phyloP scores from a whole-genome alignment of 2,113 vertebrate species.

The Coracopsis vasa region DNA sequence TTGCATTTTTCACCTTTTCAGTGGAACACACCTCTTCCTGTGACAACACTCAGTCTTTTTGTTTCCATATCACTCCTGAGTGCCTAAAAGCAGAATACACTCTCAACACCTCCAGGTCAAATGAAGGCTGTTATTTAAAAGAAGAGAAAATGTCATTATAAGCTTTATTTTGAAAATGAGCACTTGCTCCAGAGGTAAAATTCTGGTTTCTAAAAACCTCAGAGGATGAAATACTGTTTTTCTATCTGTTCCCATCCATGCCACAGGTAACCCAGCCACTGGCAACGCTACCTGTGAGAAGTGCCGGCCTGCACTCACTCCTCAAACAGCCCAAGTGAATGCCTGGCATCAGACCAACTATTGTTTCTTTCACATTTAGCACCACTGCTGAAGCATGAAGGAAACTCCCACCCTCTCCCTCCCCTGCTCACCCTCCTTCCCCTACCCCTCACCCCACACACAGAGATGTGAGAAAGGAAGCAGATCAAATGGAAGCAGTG shows the following conservation, averaged over 20 bases:
- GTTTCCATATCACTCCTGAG: neutral
- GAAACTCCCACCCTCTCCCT: conserved; percentile 51
- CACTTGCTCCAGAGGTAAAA: neutral
- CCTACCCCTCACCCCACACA: conserved; percentile 59
- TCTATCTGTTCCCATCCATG: accelerated
- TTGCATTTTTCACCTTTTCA: neutral
- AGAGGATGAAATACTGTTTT: neutral
- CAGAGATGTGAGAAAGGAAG: conserved; percentile 53
- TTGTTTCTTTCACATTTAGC: conserved; percentile 66
- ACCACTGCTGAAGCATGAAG: conserved; percentile 69
- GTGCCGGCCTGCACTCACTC: neutral
- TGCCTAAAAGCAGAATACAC: neutral
- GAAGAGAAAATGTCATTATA: neutral
- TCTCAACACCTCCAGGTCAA: neutral
- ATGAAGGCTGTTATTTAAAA: neutral
- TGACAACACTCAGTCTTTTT: neutral
- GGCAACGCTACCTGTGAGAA: conserved; percentile 24
- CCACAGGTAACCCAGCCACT: neutral
- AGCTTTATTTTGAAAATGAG: neutral
- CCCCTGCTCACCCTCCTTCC: conserved; percentile 27
- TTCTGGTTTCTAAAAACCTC: neutral
- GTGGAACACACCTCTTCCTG: conserved; percentile 7
- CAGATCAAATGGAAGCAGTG: neutral
- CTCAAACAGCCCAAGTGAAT: conserved; percentile 14
- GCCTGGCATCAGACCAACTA: conserved; percentile 48